Evolutionary conservation across 2,888 invertebrate species (phyloP), one percentile per base, ranked within the genome.

Genomic region (Cryptus armator): DNA sequence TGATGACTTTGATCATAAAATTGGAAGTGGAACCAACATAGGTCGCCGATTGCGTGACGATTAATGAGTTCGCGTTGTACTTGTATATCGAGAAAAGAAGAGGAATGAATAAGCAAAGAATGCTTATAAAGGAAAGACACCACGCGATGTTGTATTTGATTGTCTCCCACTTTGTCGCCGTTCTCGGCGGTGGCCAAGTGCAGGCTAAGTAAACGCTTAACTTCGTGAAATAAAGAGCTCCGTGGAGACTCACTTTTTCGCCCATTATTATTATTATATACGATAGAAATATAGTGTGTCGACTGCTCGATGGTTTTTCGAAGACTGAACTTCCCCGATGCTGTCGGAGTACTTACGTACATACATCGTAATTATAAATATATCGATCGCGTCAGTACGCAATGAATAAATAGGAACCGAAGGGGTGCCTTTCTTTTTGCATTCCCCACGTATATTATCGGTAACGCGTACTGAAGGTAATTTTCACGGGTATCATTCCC

Each of bases 21-120:
- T 90, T 89, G 5, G 64, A 51, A 6, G 86, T 37, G 12, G 89
- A 87, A 2, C 86, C 87, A 7, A 86, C 76, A 79, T 90, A 89
- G 14, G 89, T 90, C 16, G 88, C 44, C 0, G 89, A 83, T 82
- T 90, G 89, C 51, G 89, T 90, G 62, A 89, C 51, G 6, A 78
- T 70, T 5, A 83, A 67, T 2, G 88, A 16, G 64, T 90, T 84
- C 6, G 84, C 24, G 12, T 83, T 76, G 67, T 86, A 88, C 67
- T 87, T 71, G 72, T 87, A 88, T 53, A 89, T 86, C 10, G 87
- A 88, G 1, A 88, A 56, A 7, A 87, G 19, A 3, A 91, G 71
- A 5, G 90, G 88, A 62, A 90, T 75, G 5, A 90, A 32, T 6
- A 89, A 68, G 1, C 59, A 59, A 3, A 83, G 29, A 12, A 80